Evolutionary conservation across 2,113 vertebrate genomes (phyloP).

Genomic region (Gila orcuttii): DNA sequence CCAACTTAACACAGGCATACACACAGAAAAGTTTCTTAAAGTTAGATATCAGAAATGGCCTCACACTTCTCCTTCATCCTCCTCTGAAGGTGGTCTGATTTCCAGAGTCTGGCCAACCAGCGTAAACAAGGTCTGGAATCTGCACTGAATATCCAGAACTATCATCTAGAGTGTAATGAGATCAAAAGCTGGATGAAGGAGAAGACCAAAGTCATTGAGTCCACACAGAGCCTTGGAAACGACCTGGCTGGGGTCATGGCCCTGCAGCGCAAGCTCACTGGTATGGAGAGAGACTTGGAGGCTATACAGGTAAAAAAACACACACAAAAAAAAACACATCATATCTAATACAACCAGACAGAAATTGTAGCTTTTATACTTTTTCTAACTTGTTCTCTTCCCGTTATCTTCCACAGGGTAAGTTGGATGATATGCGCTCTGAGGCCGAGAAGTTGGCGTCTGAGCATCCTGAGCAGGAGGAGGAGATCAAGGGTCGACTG

Average conservation of each 20-base stretch:
- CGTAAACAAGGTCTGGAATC: conserved; percentile 88
- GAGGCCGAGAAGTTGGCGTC: conserved; percentile 81
- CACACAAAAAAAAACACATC: neutral
- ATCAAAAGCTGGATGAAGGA: conserved; percentile 94
- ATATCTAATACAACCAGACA: neutral
- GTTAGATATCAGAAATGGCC: neutral
- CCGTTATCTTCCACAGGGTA: conserved; percentile 69
- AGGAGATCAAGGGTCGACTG: conserved; percentile 76
- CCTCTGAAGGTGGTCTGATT: conserved; percentile 85
- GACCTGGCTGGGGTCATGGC: conserved; percentile 91
- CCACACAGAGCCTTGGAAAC: conserved; percentile 88
- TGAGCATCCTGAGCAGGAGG: conserved; percentile 81
- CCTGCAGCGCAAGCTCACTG: conserved; percentile 90
- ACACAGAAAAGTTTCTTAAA: neutral
- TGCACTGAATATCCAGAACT: conserved; percentile 93
- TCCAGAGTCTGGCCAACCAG: conserved; percentile 81
- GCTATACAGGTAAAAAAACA: conserved; percentile 81
- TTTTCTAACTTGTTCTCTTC: neutral
- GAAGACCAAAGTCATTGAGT: conserved; percentile 94
- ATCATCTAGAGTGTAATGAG: conserved; percentile 93
- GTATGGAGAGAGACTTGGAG: conserved; percentile 90
- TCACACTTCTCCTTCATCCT: neutral
- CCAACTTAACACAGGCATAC: neutral
- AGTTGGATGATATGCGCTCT: conserved; percentile 81
- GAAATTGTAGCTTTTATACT: neutral